Conservation (phyloP, 2,797 vertebrate genomes). For the Hyperoplus lanceolatus region DNA sequence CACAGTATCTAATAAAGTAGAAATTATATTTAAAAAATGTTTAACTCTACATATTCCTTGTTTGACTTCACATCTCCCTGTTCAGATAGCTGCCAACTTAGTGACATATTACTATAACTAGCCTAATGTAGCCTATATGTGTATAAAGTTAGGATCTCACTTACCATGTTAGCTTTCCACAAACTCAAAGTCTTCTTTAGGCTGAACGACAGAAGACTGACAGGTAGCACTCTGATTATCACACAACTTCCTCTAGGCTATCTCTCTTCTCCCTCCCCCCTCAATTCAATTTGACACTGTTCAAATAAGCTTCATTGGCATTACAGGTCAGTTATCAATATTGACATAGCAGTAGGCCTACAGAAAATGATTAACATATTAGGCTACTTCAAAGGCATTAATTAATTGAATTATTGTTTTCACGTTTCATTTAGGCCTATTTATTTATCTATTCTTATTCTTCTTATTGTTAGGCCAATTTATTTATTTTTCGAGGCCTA, state of each 20-base stretch:
- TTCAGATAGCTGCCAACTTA: not conserved
- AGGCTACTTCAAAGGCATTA: too few relatives aligned
- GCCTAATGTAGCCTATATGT: too few relatives aligned
- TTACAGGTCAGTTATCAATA: too few relatives aligned
- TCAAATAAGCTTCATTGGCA: too few relatives aligned
- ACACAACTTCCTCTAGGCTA: constrained; percentile 73
- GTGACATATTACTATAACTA: not conserved
- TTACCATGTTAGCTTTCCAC: constrained; percentile 65
- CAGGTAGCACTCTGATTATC: constrained; percentile 72
- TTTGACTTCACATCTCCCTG: not conserved
- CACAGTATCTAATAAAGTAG: not conserved
- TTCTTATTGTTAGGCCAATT: too few relatives aligned
- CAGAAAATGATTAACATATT: too few relatives aligned
- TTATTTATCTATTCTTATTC: too few relatives aligned
- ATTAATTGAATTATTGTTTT: too few relatives aligned
- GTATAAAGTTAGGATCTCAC: constrained; percentile 24
- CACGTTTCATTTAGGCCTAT: too few relatives aligned
- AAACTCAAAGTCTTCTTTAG: constrained; percentile 30
- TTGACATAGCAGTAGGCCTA: too few relatives aligned
- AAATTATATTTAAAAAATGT: not conserved
- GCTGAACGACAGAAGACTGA: constrained; percentile 58
- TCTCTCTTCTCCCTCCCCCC: not conserved
- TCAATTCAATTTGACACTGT: too few relatives aligned
- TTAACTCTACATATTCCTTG: not conserved
- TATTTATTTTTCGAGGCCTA: too few relatives aligned